Evolutionary conservation across 1,140 invertebrate species (phyloP), one percentile per base, ranked within the genome.

Genomic region (Macrobrachium nipponense): DNA sequence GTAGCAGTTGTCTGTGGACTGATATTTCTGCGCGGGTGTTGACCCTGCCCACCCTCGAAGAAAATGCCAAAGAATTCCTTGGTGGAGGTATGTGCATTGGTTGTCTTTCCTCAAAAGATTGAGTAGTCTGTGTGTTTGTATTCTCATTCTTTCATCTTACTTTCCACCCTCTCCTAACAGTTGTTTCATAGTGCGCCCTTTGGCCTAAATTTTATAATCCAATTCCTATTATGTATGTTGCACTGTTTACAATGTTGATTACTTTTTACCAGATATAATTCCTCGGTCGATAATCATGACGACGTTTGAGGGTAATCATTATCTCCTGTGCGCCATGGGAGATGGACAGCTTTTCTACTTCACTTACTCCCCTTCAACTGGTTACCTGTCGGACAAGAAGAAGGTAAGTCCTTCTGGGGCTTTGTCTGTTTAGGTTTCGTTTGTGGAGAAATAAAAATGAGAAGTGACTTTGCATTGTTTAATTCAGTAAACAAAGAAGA

Each of bases 331-430:
- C 91, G 98, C 98, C 4, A 92, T 99, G 12, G 98, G 98, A 27
- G 98, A 99, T 92, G 98, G 98, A 8, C 98, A 98, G 36, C 95
- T 99, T 93, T 98, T 97, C 91, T 99, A 99, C 92, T 99, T 99
- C 91, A 94, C 94, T 15, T 92, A 99, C 80, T 94, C 97, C 89
- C 94, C 94, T 88, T 90, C 94, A 27, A 94, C 93, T 64, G 96
- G 96, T 5, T 91, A 91, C 12, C 91, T 98, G 8, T 93, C 93
- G 5, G 96, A 98, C 87, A 96, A 95, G 90, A 98, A 98, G 90
- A 96, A 96, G 90, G 96, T 93, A 87, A 89, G 88, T 83, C 14
- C 82, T 76, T 4, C 5, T 73, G n/a, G 72, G 18, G n/a, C 23
- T 73, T 14, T 17, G 44, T 58, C 20, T 18, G 12, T 20, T 15